These are phyloP conservation scores for Synergus japonicus DNA, from an alignment of 2,888 invertebrate genomes.

Conservation along the genomic window DNA sequence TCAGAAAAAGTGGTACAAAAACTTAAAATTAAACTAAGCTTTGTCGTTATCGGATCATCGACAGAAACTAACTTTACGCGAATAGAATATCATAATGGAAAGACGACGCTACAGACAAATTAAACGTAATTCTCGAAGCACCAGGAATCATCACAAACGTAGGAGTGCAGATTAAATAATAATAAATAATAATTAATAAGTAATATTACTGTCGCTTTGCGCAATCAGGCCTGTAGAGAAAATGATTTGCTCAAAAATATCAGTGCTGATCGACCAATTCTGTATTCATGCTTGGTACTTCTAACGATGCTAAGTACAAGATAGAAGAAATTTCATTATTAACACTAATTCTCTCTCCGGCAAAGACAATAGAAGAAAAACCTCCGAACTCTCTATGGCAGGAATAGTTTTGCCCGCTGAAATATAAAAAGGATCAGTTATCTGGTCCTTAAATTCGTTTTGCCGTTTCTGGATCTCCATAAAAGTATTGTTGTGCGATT, in stretches of 20 bases:
- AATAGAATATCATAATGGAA: background rate
- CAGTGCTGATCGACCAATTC: slow-evolving; percentile 23
- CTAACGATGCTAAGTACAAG: slow-evolving; percentile 36
- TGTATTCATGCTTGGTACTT: slow-evolving; percentile 11
- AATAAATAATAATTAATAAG: background rate
- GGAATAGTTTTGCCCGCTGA: slow-evolving; percentile 16
- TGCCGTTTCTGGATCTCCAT: background rate
- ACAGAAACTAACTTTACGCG: slow-evolving; percentile 3
- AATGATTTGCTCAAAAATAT: slow-evolving; percentile 17
- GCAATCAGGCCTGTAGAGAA: slow-evolving; percentile 19
- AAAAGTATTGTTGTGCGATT: slow-evolving; percentile 19
- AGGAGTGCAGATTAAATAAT: background rate
- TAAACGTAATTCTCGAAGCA: slow-evolving; percentile 15
- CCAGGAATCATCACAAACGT: slow-evolving; percentile 13
- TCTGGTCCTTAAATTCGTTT: slow-evolving; percentile 6
- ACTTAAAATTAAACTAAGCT: background rate
- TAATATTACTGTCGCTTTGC: slow-evolving; percentile 16
- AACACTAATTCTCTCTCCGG: slow-evolving; percentile 7
- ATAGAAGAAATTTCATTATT: slow-evolving; percentile 11
- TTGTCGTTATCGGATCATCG: background rate
- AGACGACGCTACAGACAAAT: background rate
- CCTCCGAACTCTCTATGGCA: slow-evolving; percentile 4
- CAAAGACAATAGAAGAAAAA: background rate
- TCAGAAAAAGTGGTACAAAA: background rate
- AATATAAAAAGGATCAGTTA: background rate